Evolutionary conservation across 2,113 vertebrate species (phyloP), one percentile per base, ranked within the genome.

Genomic region (Fulmarus glacialis): DNA sequence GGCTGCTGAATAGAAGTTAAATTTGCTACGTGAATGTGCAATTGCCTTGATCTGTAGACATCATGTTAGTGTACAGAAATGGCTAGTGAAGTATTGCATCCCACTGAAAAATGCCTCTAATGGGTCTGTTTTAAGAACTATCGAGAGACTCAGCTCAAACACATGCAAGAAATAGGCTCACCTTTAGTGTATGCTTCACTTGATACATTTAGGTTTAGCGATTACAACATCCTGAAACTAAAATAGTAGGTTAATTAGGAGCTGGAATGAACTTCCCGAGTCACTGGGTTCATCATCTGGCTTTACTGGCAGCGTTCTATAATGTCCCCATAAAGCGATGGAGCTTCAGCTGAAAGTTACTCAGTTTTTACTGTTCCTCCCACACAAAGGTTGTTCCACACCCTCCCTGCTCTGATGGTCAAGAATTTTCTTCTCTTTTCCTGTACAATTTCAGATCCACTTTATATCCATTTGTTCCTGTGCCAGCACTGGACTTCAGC

Each of bases 161-260:
- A 40, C 58, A 5, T 26, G 11, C 43, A 74, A 90, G 59, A 66
- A 73, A 26, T 11, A 74, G 50, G 29, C 30, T 78, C 52, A 79
- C 12, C 58, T 90, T 80, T 42, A 60, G 48, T 5, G 8, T 26
- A 32, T 38, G 27, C 45, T 82, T 82, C 48, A n/a, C 66, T 90
- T 68, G 36, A 62, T 77, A 43, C 15, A 1, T 90, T 72, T 71
- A 79, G 52, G 68, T 87, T 95, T 81, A 89, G 53, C 0, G 3
- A 93, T 96, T 95, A 79, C 93, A 85, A 82, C 87, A 94, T 52
- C 66, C 90, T 90, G 92, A 80, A 93, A 82, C 87, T 82, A 73
- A 87, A 96, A 89, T 80, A 79, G 89, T 86, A 32, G 71, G 34
- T 12, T 94, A 90, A 93, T 93, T 72, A 90, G 66, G 62, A 95